Evolutionary conservation across 1,140 invertebrate genomes (phyloP).

Genomic region (Temnothorax nylanderi): DNA sequence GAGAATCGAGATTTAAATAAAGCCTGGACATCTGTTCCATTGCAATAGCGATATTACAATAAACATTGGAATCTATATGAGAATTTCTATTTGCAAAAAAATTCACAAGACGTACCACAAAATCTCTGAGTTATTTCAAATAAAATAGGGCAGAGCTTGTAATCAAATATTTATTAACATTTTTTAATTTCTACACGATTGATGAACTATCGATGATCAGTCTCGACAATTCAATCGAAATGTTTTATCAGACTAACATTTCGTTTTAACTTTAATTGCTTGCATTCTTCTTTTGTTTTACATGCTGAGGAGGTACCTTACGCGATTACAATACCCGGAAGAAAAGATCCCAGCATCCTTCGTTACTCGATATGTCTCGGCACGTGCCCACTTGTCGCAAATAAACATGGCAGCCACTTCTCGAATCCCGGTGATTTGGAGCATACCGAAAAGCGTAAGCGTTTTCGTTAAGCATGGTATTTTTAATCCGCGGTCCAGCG

Average conservation of each 20-base stretch:
- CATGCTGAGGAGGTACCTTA: neutral
- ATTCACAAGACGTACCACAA: neutral
- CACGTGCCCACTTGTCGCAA: slow-evolving; percentile 19
- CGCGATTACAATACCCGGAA: neutral
- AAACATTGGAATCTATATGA: neutral
- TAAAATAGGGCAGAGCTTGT: neutral
- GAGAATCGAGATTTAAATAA: slow-evolving; percentile 28
- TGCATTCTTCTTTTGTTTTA: neutral
- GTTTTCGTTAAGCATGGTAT: neutral
- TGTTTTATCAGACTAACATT: neutral
- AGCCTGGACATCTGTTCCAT: neutral
- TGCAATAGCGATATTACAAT: neutral
- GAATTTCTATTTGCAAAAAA: neutral
- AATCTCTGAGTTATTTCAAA: neutral
- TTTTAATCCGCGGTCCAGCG: neutral
- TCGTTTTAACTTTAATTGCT: neutral
- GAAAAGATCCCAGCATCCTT: neutral
- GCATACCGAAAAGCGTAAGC: neutral
- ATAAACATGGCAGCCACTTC: neutral
- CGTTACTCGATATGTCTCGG: slow-evolving; percentile 13
- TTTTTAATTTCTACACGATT: neutral
- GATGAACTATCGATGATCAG: neutral
- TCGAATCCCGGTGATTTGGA: neutral
- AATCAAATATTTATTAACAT: neutral
- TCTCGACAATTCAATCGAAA: neutral